Evolutionary conservation across 2,113 vertebrate genomes (phyloP), one percentile per base, ranked within the genome.

Genomic region (Tragelaphus scriptus): DNA sequence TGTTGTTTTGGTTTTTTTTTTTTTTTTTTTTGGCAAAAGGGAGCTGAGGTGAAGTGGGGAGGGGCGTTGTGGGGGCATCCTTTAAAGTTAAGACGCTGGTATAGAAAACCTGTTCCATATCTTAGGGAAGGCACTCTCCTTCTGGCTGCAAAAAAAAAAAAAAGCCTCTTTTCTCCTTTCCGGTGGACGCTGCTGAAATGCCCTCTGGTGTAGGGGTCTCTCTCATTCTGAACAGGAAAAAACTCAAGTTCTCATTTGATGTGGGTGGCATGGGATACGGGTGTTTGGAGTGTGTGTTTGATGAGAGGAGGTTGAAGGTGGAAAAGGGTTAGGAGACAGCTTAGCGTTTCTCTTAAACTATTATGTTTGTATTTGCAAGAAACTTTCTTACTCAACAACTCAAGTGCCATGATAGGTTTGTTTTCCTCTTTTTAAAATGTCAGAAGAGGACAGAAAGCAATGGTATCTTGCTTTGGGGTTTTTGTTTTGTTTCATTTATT

Each of bases 371-470:
- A 98, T 98, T 97, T 98, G 97, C 97, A 95, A 98, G 97, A 99
- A 99, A 99, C 98, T 99, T 99, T 98, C 91, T 98, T 94, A 93
- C 96, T 96, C 92, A 71, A 95, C 93, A 96, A 98, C 98, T 98
- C 63, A 61, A 97, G 96, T 44, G 86, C 53, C 94, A 88, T 88
- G 65, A 87, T 80, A 85, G 88, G 81, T 82, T 98, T 98, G 88
- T 85, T 85, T 95, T 96, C 17, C 79, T 95, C 26, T 75, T 94
- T 71, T 79, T 49, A 56, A 95, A 94, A 97, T 91, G 98, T 93
- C 97, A 98, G 97, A 98, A 85, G 94, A 96, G 81, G 96, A 93
- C 77, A 98, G 85, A 97, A 95, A 61, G 87, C 80, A 94, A 88
- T 88, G 85, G 81, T 97, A 92, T 75, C 93, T 93, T 81, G 28